Base-by-base conservation (phyloP, 2,888 invertebrate species). In the Pelosia muscerda region DNA sequence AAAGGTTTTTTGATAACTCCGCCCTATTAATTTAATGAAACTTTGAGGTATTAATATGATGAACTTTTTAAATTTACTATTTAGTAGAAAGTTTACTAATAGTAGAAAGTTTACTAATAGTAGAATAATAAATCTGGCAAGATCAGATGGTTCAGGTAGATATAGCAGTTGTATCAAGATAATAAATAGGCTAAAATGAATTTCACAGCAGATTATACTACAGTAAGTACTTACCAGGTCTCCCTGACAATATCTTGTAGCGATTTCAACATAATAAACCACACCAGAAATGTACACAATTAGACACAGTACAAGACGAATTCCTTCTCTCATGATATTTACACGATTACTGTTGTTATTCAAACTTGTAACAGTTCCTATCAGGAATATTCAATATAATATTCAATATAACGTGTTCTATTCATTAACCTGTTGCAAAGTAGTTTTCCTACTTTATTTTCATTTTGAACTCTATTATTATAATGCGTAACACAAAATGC, bases 181-280 rank as follows among this genome's bases (percentile, higher is more conserved):
- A n/a, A n/a, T n/a, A n/a, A n/a, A n/a, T n/a, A n/a, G n/a, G n/a
- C n/a, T n/a, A n/a, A n/a, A n/a, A n/a, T n/a, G n/a, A n/a, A n/a
- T n/a, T n/a, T n/a, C n/a, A n/a, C n/a, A n/a, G n/a, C n/a, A n/a
- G n/a, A n/a, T n/a, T n/a, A n/a, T n/a, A n/a, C n/a, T n/a, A n/a
- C n/a, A n/a, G n/a, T n/a, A n/a, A n/a, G 13, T 62, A 62, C 13
- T 62, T 49, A 62, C 61, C 61, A 26, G 22, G 4, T 62, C 61
- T 53, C 49, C 49, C 28, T 28, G 3, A 8, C 26, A 22, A 49
- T 49, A 62, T 15, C 19, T 62, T 3, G 28, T 22, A 28, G 49
- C 28, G 2, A 53, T 62, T 53, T n/a, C 2, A 22, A 62, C 1
- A n/a, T 13, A 62, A 9, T 2, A 10, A 22, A 61, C 28, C n/a